Evolutionary conservation across 2,888 invertebrate genomes (phyloP), one percentile per base, ranked within the genome.

Genomic region (Tenthredo livida): DNA sequence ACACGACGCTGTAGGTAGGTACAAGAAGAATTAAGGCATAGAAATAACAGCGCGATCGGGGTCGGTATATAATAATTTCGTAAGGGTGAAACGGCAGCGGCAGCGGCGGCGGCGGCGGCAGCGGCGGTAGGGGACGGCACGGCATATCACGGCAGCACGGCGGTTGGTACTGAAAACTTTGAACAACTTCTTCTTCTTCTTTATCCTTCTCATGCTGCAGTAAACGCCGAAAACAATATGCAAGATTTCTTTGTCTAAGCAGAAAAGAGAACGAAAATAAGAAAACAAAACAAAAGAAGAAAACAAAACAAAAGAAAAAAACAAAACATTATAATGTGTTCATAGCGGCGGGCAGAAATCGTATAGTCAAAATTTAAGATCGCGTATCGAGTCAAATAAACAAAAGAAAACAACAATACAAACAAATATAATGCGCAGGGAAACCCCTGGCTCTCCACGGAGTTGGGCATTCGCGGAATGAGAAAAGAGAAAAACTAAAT

Each of bases 1-100:
- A 61, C 25, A 61, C 25, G 61, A 25, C 61, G 25, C 3, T 10
- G 61, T 61, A 54, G 61, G 61, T 61, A 61, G 61, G 25, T 61
- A 61, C 61, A 61, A 61, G 61, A 61, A 61, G 61, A 61, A 61
- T 61, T 61, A 61, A 61, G 61, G 70, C 70, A 72, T 72, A 72
- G 70, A 67, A 37, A 72, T 33, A 72, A 15, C 37, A 9, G 15
- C 37, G 25, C 54, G 83, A 37, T 58, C n/a, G n/a, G 85, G 61
- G 61, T 61, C 9, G 61, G 61, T 61, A 61, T 61, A 61, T 3
- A 21, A 61, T 61, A 61, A 61, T 61, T 61, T 61, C 25, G 21
- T 65, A 29, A 12, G n/a, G 47, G 40, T 61, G 61, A 61, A 47
- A 4, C 33, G 33, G 58, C n/a, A n/a, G n/a, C n/a, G n/a, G n/a